phyloP scores from a whole-genome alignment of 2,888 invertebrate species.

The Scaptomyza reducta region DNA sequence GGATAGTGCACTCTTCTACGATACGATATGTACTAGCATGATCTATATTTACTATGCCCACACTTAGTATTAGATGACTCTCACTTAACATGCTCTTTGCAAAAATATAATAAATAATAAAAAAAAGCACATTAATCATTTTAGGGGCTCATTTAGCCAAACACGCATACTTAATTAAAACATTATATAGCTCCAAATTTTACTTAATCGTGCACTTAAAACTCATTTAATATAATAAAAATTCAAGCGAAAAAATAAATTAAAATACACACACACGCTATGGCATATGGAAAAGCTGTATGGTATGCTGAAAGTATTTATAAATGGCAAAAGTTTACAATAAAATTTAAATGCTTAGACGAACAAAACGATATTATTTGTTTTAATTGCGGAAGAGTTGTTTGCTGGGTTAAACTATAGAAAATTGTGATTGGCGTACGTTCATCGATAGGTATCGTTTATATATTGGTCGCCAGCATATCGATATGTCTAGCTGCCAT shows the following conservation, averaged over 20 bases:
- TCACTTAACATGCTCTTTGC: conserved; percentile 59
- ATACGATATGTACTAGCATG: conserved; percentile 24
- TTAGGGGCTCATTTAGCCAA: conserved; percentile 67
- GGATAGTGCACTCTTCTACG: conserved; percentile 38
- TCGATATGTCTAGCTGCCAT: conserved; percentile 25
- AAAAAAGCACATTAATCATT: conserved; percentile 29
- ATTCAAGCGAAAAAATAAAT: conserved; percentile 18
- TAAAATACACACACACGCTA: conserved; percentile 33
- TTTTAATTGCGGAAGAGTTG: conserved; percentile 4
- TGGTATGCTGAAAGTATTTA: conserved; percentile 56
- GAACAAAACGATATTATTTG: conserved; percentile 9
- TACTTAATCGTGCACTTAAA: conserved; percentile 59
- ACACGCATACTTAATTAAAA: conserved; percentile 48
- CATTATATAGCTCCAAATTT: conserved; percentile 58
- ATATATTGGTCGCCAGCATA: background rate
- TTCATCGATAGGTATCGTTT: conserved; percentile 15
- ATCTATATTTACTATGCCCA: conserved; percentile 35
- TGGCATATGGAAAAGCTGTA: conserved; percentile 48
- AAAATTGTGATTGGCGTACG: background rate
- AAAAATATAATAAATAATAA: conserved; percentile 44
- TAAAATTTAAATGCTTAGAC: conserved; percentile 74
- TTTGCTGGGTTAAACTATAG: conserved; percentile 14
- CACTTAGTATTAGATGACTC: conserved; percentile 51
- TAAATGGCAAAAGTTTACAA: conserved; percentile 67
- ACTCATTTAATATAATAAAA: conserved; percentile 57